Percentiles rank a stretch among this genome's conserved stretches.
Evolutionary conservation across 1,140 invertebrate species (phyloP).

Genomic region (Macrocentrus cingulum): DNA sequence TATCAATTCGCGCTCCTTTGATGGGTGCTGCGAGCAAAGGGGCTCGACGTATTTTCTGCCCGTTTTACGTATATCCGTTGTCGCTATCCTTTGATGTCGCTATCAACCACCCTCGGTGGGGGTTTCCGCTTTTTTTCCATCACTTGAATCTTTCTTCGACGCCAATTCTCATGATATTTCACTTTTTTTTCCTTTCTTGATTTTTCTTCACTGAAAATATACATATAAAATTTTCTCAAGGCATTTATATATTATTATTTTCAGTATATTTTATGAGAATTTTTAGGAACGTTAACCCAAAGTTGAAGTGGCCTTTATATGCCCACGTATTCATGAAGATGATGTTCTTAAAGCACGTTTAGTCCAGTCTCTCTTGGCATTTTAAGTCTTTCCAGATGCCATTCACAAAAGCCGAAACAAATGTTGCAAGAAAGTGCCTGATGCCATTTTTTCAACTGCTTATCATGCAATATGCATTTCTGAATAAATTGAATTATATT

Average conservation of each 20-base stretch:
- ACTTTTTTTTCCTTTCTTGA: neutral
- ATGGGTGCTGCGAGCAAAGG: slow-evolving; percentile 32
- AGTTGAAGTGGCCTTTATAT: neutral
- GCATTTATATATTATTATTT: neutral
- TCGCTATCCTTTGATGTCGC: slow-evolving; percentile 55
- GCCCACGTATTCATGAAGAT: neutral
- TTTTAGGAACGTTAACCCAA: too few relatives aligned
- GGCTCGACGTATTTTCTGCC: slow-evolving; percentile 30
- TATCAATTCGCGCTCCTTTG: slow-evolving; percentile 56
- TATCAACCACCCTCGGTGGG: slow-evolving; percentile 34
- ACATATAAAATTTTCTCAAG: slow-evolving; percentile 3
- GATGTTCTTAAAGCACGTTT: slow-evolving; percentile 7
- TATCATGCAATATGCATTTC: too few relatives aligned
- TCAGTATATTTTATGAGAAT: too few relatives aligned
- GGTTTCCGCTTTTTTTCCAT: neutral
- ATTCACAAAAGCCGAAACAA: slow-evolving; percentile 43
- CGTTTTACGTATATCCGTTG: slow-evolving; percentile 56
- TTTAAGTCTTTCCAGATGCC: slow-evolving; percentile 53
- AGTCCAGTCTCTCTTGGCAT: slow-evolving; percentile 23
- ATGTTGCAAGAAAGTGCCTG: slow-evolving; percentile 31
- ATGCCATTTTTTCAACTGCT: neutral
- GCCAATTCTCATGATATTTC: neutral
- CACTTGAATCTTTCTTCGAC: neutral
- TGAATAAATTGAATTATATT: too few relatives aligned
- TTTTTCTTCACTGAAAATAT: neutral